Conservation (phyloP, 2,888 invertebrate species). For the Rhimphoctona megacephalus region DNA sequence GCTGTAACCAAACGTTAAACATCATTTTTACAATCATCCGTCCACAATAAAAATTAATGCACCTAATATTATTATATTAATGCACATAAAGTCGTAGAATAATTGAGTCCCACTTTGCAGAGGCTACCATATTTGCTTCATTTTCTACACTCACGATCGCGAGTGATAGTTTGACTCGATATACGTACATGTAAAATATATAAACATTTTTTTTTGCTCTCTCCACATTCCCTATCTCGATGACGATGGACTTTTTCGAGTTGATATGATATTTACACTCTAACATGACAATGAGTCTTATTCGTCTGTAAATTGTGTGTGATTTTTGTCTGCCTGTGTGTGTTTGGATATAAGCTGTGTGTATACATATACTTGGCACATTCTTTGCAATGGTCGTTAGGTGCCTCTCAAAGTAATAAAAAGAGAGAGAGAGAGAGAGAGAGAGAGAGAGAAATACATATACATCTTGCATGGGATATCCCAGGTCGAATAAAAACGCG, state of each 20-base stretch:
- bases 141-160: not conserved
- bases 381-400: slow-evolving; percentile 25
- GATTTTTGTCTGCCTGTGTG: not conserved
- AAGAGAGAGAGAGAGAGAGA: not conserved
- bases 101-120: not conserved
- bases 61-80: no score
- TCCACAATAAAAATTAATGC: not conserved
- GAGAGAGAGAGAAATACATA: not conserved
- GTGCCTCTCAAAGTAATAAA: not conserved
- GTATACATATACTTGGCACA: not conserved
- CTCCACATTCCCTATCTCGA: slow-evolving; percentile 50
- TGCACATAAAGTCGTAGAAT: slow-evolving; percentile 10
- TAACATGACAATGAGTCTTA: slow-evolving; percentile 8
- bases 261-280: slow-evolving; percentile 50
- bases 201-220: slow-evolving; percentile 25
- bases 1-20: not conserved
- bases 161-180: not conserved
- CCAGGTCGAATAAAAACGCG: not conserved
- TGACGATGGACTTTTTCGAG: slow-evolving; percentile 70
- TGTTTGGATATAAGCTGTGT: not conserved
- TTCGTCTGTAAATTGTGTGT: not conserved
- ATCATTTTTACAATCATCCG: not conserved
- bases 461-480: not conserved
- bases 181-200: slow-evolving; percentile 24
- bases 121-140: not conserved